Evolutionary conservation across 2,113 vertebrate genomes (phyloP), one percentile per base, ranked within the genome.

Genomic region (Turnix velox): DNA sequence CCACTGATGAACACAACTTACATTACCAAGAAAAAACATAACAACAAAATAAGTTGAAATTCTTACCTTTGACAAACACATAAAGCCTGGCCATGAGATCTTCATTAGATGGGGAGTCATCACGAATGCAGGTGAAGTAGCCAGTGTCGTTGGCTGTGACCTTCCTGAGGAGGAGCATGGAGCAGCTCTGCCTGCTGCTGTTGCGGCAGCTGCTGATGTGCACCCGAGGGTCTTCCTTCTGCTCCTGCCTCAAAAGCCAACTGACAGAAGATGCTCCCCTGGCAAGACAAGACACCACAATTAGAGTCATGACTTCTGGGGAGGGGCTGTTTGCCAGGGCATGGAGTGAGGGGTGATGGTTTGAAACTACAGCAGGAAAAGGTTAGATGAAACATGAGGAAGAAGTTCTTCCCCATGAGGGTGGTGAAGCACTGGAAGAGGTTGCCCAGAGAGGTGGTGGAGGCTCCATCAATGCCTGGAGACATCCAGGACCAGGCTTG

Each of bases 21-120:
- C 0, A 4, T 25, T 14, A 16, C 33, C 45, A 65, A 66, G n/a
- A n/a, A 63, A 14, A 58, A 49, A 25, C 14, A 0, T 16, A 2
- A 42, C 4, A 6, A 2, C 10, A 43, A 10, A 7, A 1, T 12
- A 4, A 14, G 52, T 4, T 1, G 9, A 16, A 59, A 12, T 25
- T 40, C 98, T 98, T 95, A 99, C 98, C 98, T 98, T 96, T 96
- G 43, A 99, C 98, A 49, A 96, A 99, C 66, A 99, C 92, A 1
- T 99, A 99, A 18, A 97, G 61, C 33, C 37, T 96, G 91, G 97
- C 95, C 23, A 78, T 71, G 35, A 82, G 78, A 11, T 61, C 45
- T 75, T 96, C 61, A 1, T 84, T 52, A 16, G 43, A 40, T 13
- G 85, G 93, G 37, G 39, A 11, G 35, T 69, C 61, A 37, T n/a